A percentile compares a stretch with the other conserved stretches of the same genome.
phyloP scores from a whole-genome alignment of 2,888 invertebrate genomes.

The Orchesellides sinensis region DNA sequence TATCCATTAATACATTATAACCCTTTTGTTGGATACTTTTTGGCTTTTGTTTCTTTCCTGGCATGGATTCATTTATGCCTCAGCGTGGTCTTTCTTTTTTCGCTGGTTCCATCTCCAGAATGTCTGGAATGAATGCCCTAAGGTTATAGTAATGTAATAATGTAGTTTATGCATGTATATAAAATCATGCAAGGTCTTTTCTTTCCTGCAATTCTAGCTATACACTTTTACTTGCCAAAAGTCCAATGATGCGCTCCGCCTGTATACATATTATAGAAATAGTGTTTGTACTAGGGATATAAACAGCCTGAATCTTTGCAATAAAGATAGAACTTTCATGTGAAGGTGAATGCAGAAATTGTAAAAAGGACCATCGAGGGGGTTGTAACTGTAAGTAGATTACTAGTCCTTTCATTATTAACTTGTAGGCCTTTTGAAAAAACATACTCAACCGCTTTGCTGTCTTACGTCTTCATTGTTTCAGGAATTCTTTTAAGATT shows the following conservation, averaged over 20 bases:
- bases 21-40: not conserved
- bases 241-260: too few relatives aligned
- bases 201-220: conserved; percentile 20
- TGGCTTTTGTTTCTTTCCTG: conserved; percentile 27
- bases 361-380: not conserved
- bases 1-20: not conserved
- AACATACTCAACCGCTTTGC: not conserved
- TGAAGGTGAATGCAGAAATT: too few relatives aligned
- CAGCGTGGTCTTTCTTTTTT: not conserved
- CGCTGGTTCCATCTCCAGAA: conserved; percentile 31
- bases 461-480: not conserved
- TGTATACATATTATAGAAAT: too few relatives aligned
- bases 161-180: not conserved
- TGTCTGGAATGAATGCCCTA: conserved; percentile 56
- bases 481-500: not conserved
- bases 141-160: conserved; percentile 21
- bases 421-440: not conserved
- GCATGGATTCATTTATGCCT: conserved; percentile 8
- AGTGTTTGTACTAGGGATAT: too few relatives aligned
- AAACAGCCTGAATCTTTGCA: too few relatives aligned
- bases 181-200: not conserved
- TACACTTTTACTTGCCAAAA: conserved; percentile 33
- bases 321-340: too few relatives aligned
- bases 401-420: conserved; percentile 16
- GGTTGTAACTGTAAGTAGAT: conserved; percentile 13